Evolutionary conservation across 2,797 vertebrate species (phyloP), one percentile per base, ranked within the genome.

Genomic region (Lagodon rhomboides): DNA sequence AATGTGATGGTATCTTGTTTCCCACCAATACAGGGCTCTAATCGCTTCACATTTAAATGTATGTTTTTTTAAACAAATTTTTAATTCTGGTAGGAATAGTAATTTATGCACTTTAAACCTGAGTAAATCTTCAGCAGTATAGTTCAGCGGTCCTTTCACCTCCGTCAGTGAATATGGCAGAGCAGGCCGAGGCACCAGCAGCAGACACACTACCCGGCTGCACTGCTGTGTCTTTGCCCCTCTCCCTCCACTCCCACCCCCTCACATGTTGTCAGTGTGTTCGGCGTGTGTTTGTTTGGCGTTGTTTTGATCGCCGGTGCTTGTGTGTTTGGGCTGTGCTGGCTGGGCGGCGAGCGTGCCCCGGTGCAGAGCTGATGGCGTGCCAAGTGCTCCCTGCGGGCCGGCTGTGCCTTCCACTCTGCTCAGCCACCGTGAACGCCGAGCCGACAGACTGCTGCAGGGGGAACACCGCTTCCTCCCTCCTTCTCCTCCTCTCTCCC

Each of bases 301-400:
- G 85, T 93, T 95, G 94, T 95, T 95, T 93, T 95, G 93, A 94
- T 94, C 82, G 88, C 69, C 80, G 2, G 54, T 81, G 92, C 90
- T 90, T 92, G 94, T 94, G 94, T 95, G 93, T 93, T 93, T 91
- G 92, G 92, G 93, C 89, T 94, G 87, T 70, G 90, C 89, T 91
- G 91, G 92, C 91, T 92, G 88, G 83, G 90, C 74, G 86, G 87
- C 66, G 91, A 89, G 91, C 23, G 81, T 89, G 91, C 83, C 83
- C 91, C 84, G 69, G 92, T 90, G 93, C 90, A 92, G 89, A 93
- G 91, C 93, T 93, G 92, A 93, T 95, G 91, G 94, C 94, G 92
- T 95, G 94, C 95, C 94, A 95, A 95, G 94, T 95, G 94, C 84
- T 95, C 93, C 93, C 94, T 72, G 75, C 20, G 93, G 94, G 85